These are phyloP conservation scores for Salminus brasiliensis DNA, from an alignment of 2,113 vertebrate genomes.

Conservation along the genomic window DNA sequence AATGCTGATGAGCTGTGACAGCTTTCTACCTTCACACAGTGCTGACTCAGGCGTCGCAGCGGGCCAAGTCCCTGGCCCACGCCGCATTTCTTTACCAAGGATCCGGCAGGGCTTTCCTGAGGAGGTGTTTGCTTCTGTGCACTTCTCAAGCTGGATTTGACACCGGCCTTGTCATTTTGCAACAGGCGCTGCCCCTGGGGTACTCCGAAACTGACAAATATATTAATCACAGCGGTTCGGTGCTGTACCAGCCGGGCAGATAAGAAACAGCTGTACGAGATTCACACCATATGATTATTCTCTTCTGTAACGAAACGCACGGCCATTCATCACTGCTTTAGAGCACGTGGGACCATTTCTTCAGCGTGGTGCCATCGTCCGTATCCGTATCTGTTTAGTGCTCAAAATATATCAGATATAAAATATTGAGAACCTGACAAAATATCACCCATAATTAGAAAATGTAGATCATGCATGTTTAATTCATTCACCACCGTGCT, in stretches of 20 bases:
- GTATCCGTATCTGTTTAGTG: too few species aligned
- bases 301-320: not conserved
- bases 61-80: conserved; percentile 23
- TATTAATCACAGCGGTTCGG: not conserved
- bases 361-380: too few species aligned
- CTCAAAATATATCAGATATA: too few species aligned
- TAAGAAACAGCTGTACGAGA: not conserved
- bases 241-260: not conserved
- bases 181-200: not conserved
- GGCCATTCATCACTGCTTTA: too few species aligned
- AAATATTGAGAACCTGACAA: too few species aligned
- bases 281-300: not conserved
- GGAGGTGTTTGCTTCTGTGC: not conserved
- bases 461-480: too few species aligned
- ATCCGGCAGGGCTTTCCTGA: not conserved
- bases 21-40: not conserved
- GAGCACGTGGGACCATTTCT: too few species aligned
- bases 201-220: not conserved
- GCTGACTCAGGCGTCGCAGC: conserved; percentile 29
- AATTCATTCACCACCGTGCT: too few species aligned
- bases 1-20: conserved; percentile 26
- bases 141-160: not conserved
- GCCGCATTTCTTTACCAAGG: conserved; percentile 10
- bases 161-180: conserved; percentile 1
- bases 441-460: too few species aligned